phyloP scores from a whole-genome alignment of 1,140 invertebrate genomes.

The Drosophila gunungcola region DNA sequence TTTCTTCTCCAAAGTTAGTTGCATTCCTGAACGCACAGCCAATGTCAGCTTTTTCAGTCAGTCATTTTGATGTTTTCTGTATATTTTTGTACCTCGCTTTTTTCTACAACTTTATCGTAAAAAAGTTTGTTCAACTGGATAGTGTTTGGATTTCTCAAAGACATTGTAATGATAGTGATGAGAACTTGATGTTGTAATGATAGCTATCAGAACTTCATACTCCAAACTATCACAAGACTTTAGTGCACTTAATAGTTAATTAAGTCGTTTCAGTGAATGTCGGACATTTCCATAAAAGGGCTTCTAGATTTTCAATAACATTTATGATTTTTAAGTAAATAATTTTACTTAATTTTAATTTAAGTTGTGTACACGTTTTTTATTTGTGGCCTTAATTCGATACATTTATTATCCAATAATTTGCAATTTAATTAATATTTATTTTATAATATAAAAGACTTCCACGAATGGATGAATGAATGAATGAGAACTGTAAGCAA shows the following conservation, averaged over 20 bases:
- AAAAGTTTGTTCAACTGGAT: conserved; percentile 48
- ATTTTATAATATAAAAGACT: conserved; percentile 62
- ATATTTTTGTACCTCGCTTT: conserved; percentile 18
- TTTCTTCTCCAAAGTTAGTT: conserved; percentile 32
- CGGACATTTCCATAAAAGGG: no score
- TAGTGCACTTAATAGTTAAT: not conserved
- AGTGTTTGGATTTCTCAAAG: conserved; percentile 21
- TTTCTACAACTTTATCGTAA: conserved; percentile 14
- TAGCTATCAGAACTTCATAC: conserved; percentile 9
- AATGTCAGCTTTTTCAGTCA: conserved; percentile 30
- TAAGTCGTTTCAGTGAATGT: not conserved
- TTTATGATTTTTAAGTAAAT: no score
- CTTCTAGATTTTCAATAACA: no score
- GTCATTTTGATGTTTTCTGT: conserved; percentile 44
- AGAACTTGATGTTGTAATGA: conserved; percentile 17
- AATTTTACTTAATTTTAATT: no score
- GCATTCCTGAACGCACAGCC: conserved; percentile 58
- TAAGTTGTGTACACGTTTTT: no score
- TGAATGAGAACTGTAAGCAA: not conserved
- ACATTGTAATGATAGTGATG: conserved; percentile 23
- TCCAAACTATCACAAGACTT: not conserved
- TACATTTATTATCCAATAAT: conserved; percentile 26
- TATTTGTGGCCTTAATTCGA: no score
- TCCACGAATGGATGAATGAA: conserved; percentile 1
- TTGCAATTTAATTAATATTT: conserved; percentile 70